A percentile compares a stretch with the other conserved stretches of the same genome.
phyloP scores from a whole-genome alignment of 2,888 invertebrate species.

The Cryptocheilus praepositus region DNA sequence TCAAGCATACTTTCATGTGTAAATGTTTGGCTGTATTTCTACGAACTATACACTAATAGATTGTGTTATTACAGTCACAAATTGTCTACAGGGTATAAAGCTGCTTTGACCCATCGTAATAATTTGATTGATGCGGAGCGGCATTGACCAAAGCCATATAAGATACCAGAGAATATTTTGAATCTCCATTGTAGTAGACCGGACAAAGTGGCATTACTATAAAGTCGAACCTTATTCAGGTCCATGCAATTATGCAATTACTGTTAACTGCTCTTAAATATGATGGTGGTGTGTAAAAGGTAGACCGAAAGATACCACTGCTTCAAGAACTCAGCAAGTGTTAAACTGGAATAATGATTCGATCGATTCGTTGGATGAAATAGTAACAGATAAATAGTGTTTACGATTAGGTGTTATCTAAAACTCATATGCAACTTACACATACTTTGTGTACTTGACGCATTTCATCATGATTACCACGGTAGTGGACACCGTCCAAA shows the following conservation, averaged over 20 bases:
- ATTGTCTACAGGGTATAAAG: too few species aligned
- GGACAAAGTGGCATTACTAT: slow-evolving; percentile 9
- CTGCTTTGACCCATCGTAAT: too few species aligned
- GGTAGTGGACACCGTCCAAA: too few species aligned
- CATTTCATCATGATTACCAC: slow-evolving; percentile 7
- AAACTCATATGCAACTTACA: slow-evolving; percentile 17
- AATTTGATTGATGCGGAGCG: too few species aligned
- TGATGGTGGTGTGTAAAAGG: neutral
- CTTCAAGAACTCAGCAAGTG: slow-evolving; percentile 6
- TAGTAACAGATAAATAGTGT: slow-evolving; percentile 23
- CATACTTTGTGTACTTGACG: slow-evolving; percentile 3
- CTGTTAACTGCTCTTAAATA: slow-evolving; percentile 35
- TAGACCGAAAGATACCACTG: neutral
- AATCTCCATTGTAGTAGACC: slow-evolving; percentile 11
- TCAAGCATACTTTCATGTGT: too few species aligned
- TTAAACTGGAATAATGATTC: slow-evolving; percentile 17
- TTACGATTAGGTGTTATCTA: slow-evolving; percentile 34
- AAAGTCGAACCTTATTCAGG: slow-evolving; percentile 38
- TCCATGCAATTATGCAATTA: slow-evolving; percentile 46
- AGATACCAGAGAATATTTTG: neutral
- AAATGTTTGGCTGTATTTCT: too few species aligned
- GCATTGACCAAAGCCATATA: too few species aligned
- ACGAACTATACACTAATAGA: too few species aligned
- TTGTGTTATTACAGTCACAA: too few species aligned
- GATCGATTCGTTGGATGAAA: slow-evolving; percentile 9